Percentiles rank a stretch among this genome's conserved stretches.
Evolutionary conservation across 53 echinoderm and acorn worm species (phyloP).

Genomic region (Luidia sarsii): DNA sequence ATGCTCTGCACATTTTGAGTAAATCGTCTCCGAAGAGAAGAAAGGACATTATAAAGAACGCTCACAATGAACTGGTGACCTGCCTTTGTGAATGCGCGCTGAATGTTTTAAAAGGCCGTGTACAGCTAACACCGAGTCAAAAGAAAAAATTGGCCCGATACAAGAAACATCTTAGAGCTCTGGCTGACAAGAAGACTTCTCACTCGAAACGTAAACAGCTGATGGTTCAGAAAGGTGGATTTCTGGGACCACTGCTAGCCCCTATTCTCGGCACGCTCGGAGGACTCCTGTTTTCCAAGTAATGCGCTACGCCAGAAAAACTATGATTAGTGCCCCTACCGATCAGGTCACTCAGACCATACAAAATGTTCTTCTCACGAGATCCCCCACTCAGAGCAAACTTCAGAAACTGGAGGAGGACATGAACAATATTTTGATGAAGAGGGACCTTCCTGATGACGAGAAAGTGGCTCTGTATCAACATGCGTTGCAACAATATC

Average conservation of each 20-base stretch:
- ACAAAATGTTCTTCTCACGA: slow-evolving; percentile 10
- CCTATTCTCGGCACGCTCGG: slow-evolving; percentile 14
- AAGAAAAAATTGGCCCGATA: slow-evolving; percentile 36
- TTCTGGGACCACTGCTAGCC: slow-evolving; percentile 25
- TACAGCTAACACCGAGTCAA: slow-evolving; percentile 15
- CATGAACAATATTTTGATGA: not conserved
- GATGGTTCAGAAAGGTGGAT: slow-evolving; percentile 31
- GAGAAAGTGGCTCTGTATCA: not conserved
- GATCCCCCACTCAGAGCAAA: slow-evolving; percentile 1
- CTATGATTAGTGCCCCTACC: not conserved
- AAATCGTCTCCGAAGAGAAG: slow-evolving; percentile 45
- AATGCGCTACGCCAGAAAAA: slow-evolving; percentile 48
- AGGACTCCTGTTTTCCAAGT: not conserved
- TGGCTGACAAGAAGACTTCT: slow-evolving; percentile 12
- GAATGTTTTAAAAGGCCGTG: slow-evolving; percentile 43
- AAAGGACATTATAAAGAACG: slow-evolving; percentile 53
- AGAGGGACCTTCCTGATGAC: not conserved
- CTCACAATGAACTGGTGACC: slow-evolving; percentile 29
- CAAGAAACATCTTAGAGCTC: slow-evolving; percentile 29
- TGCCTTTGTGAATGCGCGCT: slow-evolving; percentile 54
- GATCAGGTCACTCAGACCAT: not conserved
- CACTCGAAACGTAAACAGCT: slow-evolving; percentile 19
- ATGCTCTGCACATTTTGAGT: slow-evolving; percentile 33
- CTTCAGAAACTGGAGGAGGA: slow-evolving; percentile 2
- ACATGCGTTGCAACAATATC: not conserved